A percentile compares a stretch with the other conserved stretches of the same genome.
Conservation (phyloP, 2,888 invertebrate species). For the Drosophila ezoana region DNA sequence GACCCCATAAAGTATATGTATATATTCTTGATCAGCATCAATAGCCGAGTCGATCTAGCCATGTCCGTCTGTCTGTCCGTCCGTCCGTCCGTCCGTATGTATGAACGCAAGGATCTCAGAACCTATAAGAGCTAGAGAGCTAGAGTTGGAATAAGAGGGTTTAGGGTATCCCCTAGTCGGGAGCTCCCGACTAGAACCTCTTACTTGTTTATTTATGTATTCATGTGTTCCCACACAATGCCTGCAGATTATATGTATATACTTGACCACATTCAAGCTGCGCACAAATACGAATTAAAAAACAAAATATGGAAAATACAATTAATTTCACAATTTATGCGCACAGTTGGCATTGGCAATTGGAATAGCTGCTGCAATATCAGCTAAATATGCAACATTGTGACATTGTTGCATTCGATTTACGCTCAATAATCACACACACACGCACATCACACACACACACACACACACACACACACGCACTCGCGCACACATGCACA, state of each 20-base stretch:
- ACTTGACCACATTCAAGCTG: conserved; percentile 1
- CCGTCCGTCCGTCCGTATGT: too few species aligned
- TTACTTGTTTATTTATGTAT: conserved; percentile 15
- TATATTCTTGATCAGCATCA: too few species aligned
- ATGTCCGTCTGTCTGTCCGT: too few species aligned
- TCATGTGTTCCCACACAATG: conserved; percentile 6
- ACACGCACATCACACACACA: neutral
- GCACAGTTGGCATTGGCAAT: conserved; percentile 8
- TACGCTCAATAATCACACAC: conserved; percentile 14
- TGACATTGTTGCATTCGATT: conserved; percentile 5
- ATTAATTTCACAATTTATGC: conserved; percentile 22
- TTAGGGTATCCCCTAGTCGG: too few species aligned
- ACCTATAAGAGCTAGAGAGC: too few species aligned
- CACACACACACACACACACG: neutral
- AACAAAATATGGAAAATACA: conserved; percentile 1
- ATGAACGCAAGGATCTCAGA: too few species aligned
- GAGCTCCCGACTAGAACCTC: too few species aligned
- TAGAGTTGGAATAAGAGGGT: too few species aligned
- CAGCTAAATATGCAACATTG: conserved; percentile 20
- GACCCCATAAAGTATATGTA: too few species aligned
- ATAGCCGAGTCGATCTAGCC: too few species aligned
- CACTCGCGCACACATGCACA: neutral
- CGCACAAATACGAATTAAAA: conserved; percentile 1
- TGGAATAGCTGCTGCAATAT: neutral
- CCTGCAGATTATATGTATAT: conserved; percentile 6